Percentiles rank a stretch among this genome's conserved stretches.
These are phyloP conservation scores for Zaprionus inermis DNA, from an alignment of 1,140 invertebrate genomes.

Conservation along the genomic window DNA sequence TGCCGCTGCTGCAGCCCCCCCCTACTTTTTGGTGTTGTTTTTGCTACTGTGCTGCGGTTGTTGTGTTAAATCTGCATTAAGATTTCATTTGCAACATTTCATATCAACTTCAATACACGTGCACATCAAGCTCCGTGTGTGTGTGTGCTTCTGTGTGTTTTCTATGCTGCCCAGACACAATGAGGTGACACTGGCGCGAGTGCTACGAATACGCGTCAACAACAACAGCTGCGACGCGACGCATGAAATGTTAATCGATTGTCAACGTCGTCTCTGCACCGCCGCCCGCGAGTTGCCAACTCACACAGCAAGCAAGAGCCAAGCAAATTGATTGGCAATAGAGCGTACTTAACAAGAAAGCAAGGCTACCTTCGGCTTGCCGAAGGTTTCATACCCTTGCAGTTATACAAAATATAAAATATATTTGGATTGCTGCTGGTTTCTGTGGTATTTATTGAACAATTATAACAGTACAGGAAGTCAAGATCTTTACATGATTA, in stretches of 20 bases:
- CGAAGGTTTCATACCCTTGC: too few species aligned
- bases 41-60: neutral
- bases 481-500: too few species aligned
- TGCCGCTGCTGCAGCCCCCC: slow-evolving; percentile 15
- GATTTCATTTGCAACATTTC: slow-evolving; percentile 51
- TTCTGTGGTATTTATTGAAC: too few species aligned
- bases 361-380: too few species aligned
- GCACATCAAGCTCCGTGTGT: neutral
- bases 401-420: too few species aligned
- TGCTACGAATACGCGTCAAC: slow-evolving; percentile 11
- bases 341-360: too few species aligned
- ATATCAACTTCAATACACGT: slow-evolving; percentile 28
- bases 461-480: too few species aligned
- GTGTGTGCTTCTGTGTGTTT: neutral
- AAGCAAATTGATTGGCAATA: too few species aligned
- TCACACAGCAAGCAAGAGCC: neutral
- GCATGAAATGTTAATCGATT: slow-evolving; percentile 41
- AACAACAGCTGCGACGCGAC: slow-evolving; percentile 31
- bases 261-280: neutral
- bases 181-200: slow-evolving; percentile 21
- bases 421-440: too few species aligned
- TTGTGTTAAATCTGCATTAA: slow-evolving; percentile 55
- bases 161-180: too few species aligned
- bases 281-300: too few species aligned
- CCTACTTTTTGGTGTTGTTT: neutral